These are phyloP conservation scores for Chaenodraco wilsoni DNA, from an alignment of 2,797 vertebrate species.

Conservation along the genomic window DNA sequence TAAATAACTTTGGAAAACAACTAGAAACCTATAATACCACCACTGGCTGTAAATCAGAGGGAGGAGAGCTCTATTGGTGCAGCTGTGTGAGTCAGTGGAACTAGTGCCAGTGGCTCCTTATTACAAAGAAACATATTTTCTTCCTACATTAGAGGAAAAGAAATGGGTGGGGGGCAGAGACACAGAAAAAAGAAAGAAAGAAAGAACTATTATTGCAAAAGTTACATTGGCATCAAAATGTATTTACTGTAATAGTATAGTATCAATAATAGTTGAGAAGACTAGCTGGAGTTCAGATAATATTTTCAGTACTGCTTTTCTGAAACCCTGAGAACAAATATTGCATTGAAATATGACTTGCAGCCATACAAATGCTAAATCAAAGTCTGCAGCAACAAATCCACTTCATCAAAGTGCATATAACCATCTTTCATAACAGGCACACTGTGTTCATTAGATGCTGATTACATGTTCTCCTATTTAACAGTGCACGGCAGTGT, in stretches of 20 bases:
- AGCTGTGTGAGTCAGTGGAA: conserved; percentile 66
- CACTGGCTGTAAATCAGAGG: conserved; percentile 50
- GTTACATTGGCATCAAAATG: conserved; percentile 1
- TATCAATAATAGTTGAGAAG: background rate
- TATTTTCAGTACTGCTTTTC: conserved; percentile 23
- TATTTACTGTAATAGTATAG: background rate
- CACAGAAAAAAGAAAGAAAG: conserved; percentile 19
- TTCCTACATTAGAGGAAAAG: conserved; percentile 61
- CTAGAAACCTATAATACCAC: conserved; percentile 34
- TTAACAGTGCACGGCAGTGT: conserved; percentile 61
- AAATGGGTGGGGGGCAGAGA: conserved; percentile 12
- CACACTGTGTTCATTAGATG: conserved; percentile 62
- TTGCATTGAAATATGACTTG: conserved; percentile 24
- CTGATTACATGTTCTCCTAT: conserved; percentile 65
- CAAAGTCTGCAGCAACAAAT: conserved; percentile 46
- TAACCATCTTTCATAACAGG: conserved; percentile 48
- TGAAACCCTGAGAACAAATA: conserved; percentile 7
- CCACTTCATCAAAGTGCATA: conserved; percentile 35
- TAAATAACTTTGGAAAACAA: conserved; percentile 48
- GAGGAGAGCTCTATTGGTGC: conserved; percentile 43
- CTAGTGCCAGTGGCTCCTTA: conserved; percentile 49
- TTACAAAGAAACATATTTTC: conserved; percentile 74
- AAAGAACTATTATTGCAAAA: conserved; percentile 10
- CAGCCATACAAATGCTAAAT: conserved; percentile 38
- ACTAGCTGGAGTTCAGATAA: conserved; percentile 17